These are phyloP conservation scores for Coregonus suidteri DNA, from an alignment of 2,797 vertebrate species.

Conservation along the genomic window DNA sequence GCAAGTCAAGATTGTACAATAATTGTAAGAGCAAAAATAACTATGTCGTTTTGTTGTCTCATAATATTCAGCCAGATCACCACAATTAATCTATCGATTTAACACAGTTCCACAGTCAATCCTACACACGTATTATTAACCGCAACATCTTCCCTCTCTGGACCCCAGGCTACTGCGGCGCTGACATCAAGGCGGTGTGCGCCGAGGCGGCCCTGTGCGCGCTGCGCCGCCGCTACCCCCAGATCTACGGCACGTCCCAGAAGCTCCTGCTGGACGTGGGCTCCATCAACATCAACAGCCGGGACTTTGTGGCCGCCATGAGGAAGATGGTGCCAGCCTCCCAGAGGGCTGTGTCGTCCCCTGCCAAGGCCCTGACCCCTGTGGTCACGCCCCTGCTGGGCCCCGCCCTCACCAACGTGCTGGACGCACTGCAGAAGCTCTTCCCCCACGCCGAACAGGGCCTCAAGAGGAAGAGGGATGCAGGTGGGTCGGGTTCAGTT, in stretches of 20 bases:
- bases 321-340: constrained; percentile 89
- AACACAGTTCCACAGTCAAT: neutral
- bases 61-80: neutral
- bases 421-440: constrained; percentile 78
- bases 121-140: neutral
- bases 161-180: constrained; percentile 90
- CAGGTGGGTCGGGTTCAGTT: constrained; percentile 63
- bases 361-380: constrained; percentile 82
- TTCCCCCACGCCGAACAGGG: constrained; percentile 87
- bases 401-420: constrained; percentile 72
- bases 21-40: neutral
- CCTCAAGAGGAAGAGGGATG: constrained; percentile 70
- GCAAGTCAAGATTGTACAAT: neutral
- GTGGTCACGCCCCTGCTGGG: constrained; percentile 83
- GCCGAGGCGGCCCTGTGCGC: constrained; percentile 91
- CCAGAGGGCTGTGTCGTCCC: constrained; percentile 85
- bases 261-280: constrained; percentile 87
- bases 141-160: neutral
- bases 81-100: neutral
- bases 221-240: constrained; percentile 88
- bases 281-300: constrained; percentile 83
- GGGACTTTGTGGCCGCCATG: constrained; percentile 89
- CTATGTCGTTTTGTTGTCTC: neutral
- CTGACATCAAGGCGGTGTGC: constrained; percentile 92
- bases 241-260: constrained; percentile 87